Evolutionary conservation across 2,797 vertebrate species (phyloP).

Genomic region (Amblyopsis hoosieri): DNA sequence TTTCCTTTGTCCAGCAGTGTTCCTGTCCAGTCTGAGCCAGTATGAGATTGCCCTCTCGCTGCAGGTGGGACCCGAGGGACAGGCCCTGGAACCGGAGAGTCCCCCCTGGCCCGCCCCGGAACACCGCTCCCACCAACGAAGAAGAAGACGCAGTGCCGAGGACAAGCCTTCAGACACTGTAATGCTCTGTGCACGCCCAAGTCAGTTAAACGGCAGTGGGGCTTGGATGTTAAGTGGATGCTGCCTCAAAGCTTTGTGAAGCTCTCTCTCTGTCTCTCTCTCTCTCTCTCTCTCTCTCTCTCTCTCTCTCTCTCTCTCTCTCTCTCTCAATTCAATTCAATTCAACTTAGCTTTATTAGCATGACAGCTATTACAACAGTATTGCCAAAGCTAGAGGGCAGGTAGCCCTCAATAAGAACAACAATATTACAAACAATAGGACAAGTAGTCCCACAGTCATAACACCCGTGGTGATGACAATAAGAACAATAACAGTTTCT

Average conservation of each 20-base stretch:
- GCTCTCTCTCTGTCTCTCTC: no score
- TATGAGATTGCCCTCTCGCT: constrained; percentile 96
- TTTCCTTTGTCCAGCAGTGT: constrained; percentile 79
- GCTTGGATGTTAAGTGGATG: background rate
- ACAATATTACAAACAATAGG: no score
- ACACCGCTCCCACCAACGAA: constrained; percentile 68
- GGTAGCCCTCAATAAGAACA: no score
- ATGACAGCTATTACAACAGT: no score
- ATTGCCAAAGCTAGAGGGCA: no score
- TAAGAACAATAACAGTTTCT: no score
- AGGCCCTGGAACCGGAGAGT: constrained; percentile 77
- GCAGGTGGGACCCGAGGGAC: constrained; percentile 88
- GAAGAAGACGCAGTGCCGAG: constrained; percentile 74
- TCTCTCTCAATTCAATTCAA: no score
- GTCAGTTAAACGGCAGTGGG: background rate
- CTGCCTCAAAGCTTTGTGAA: background rate
- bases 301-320: no score
- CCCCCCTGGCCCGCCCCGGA: constrained; percentile 35
- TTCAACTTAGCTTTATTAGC: no score
- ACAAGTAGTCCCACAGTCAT: no score
- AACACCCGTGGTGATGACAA: no score
- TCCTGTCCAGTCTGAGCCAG: constrained; percentile 92
- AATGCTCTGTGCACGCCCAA: constrained; percentile 19
- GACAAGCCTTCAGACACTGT: constrained; percentile 76
- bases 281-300: no score